Evolutionary conservation across 2,888 invertebrate species (phyloP).

Genomic region (Trachelus tabidus): DNA sequence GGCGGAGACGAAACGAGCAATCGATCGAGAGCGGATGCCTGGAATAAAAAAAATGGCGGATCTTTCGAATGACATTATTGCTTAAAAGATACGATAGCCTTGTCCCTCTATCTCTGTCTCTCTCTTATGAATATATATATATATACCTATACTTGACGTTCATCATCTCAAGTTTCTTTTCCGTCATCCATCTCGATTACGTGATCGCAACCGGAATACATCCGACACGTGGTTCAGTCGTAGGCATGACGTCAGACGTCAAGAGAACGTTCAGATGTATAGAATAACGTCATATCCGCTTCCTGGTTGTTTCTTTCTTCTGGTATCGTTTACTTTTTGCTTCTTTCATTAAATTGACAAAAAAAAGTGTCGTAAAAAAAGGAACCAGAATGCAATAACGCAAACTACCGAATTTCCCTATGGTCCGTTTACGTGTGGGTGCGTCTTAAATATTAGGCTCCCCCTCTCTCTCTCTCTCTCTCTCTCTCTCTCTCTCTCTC

Average conservation of each 20-base stretch:
- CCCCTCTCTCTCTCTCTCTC: too few species aligned
- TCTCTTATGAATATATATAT: too few species aligned
- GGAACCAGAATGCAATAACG: background rate
- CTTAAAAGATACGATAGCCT: too few species aligned
- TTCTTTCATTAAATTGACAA: too few species aligned
- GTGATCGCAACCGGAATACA: conserved; percentile 1
- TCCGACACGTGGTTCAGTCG: conserved; percentile 1
- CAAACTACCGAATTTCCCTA: background rate
- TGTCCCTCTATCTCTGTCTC: too few species aligned
- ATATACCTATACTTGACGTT: too few species aligned
- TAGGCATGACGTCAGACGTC: background rate
- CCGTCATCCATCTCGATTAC: background rate
- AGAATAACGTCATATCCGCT: conserved; percentile 35
- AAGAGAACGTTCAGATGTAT: background rate
- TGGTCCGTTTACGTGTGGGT: background rate
- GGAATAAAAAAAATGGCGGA: too few species aligned
- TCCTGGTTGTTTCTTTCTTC: conserved; percentile 32
- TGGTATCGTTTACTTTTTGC: background rate
- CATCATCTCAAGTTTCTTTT: too few species aligned
- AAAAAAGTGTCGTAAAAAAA: background rate
- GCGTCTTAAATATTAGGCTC: too few species aligned
- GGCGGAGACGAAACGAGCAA: conserved; percentile 22
- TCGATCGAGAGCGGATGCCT: too few species aligned
- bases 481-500: too few species aligned
- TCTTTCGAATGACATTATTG: too few species aligned